Percentiles rank a stretch among this genome's conserved stretches.
phyloP scores from a whole-genome alignment of 37 sponge, comb jelly and placozoan genomes.

The Oscarella lobularis region DNA sequence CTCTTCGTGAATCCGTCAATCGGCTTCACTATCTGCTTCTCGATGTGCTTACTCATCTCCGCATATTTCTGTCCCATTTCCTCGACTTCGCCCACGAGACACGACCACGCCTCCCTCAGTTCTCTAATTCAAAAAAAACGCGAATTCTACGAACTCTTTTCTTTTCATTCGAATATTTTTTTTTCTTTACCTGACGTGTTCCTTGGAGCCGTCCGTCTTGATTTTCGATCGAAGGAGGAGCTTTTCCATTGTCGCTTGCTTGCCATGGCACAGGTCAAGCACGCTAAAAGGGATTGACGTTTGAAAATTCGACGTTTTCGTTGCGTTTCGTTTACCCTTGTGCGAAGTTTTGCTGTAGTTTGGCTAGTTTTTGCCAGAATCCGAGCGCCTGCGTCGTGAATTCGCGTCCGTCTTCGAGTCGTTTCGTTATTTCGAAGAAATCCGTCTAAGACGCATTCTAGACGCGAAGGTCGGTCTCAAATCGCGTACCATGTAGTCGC shows the following conservation, averaged over 20 bases:
- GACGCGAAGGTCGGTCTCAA: no score
- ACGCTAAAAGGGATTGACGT: no score
- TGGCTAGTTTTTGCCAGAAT: neutral
- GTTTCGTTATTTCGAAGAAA: neutral
- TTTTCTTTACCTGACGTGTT: neutral
- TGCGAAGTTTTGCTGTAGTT: neutral
- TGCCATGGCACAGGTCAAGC: neutral
- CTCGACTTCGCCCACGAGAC: neutral
- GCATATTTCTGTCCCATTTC: neutral
- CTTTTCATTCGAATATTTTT: no score
- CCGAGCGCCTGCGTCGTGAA: neutral
- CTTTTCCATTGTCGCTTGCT: neutral
- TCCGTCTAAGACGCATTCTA: no score
- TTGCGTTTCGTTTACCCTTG: neutral
- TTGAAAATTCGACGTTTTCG: no score
- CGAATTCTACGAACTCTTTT: no score
- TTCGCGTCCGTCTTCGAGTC: neutral
- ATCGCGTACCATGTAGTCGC: no score
- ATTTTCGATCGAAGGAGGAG: neutral
- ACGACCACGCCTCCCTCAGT: neutral
- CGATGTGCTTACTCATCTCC: neutral
- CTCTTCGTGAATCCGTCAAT: neutral
- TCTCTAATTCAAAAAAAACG: no score
- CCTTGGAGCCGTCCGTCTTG: neutral
- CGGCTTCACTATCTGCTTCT: neutral